Base-by-base conservation (phyloP, 2,113 vertebrate species). In the Sturnus vulgaris region DNA sequence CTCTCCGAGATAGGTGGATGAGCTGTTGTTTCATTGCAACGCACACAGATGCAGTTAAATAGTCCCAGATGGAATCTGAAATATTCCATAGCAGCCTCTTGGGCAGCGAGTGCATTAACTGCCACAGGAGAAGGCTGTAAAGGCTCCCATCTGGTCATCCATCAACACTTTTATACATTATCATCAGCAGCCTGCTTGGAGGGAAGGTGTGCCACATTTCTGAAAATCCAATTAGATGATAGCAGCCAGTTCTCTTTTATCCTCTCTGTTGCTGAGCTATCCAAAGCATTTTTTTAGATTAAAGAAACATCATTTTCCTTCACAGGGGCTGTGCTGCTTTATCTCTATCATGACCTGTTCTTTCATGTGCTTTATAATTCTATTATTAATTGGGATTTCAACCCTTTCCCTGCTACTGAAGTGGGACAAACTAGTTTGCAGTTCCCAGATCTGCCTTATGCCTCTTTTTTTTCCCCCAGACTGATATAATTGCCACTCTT, bases 191-290 rank as follows among this genome's bases (percentile, higher is more conserved):
- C 90, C 88, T 97, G 95, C 96, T 96, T 92, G 96, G 93, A 95
- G 93, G 89, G 92, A 96, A 97, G 96, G 96, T 97, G 96, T 96
- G 94, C 95, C 96, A 93, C 95, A 89, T 95, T 95, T 93, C 94
- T 96, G 95, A 96, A 95, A 96, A 97, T 97, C 95, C 96, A 96
- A 95, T 95, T 96, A 97, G 96, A 95, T 93, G 92, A 97, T 89
- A 96, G 96, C 91, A 97, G 95, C 81, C 95, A 95, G 95, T 95
- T 95, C 94, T 96, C 94, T 96, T 97, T 97, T 91, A 97, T 96
- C 89, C 93, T 84, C 81, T 86, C 91, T 89, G 92, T 95, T 95
- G 92, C 93, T 87, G 93, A 95, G 86, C 91, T 46, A 84, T 95
- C 96, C 95, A 93, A 93, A 95, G 95, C 86, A 37, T 84, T 95